Evolutionary conservation across 2,113 vertebrate genomes (phyloP).

Genomic region (Anthoscopus minutus): DNA sequence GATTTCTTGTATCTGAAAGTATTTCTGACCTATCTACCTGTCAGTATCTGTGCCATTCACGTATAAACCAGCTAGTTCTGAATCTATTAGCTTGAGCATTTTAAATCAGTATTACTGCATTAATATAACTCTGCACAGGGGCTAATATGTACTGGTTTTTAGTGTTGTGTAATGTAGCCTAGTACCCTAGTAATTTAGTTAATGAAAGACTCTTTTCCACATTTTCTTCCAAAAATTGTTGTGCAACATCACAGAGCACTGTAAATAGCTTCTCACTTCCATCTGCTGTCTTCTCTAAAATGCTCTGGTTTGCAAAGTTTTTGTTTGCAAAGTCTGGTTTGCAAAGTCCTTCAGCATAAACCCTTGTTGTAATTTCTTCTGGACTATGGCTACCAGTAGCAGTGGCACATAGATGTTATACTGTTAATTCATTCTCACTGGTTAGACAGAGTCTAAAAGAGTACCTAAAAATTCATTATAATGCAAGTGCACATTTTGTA

Average conservation of each 20-base stretch:
- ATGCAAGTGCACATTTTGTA: too few species aligned
- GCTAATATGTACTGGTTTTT: background rate
- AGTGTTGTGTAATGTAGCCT: background rate
- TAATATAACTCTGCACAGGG: background rate
- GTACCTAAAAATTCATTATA: too few species aligned
- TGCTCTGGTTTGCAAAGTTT: background rate
- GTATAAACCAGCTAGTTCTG: background rate
- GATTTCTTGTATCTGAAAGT: background rate
- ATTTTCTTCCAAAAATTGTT: slow-evolving; percentile 17
- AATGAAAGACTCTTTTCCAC: slow-evolving; percentile 5
- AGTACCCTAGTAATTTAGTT: background rate
- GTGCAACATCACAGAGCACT: background rate
- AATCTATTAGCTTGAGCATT: background rate
- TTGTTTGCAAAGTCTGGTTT: background rate
- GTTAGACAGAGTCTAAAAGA: background rate
- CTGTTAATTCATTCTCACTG: background rate
- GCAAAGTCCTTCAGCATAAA: background rate
- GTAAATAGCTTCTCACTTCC: slow-evolving; percentile 19
- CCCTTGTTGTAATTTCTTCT: background rate
- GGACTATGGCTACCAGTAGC: background rate
- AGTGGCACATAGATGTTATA: background rate
- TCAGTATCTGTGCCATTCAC: background rate
- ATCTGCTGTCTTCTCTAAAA: background rate
- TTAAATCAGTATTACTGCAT: background rate
- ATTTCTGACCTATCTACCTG: background rate